Evolutionary conservation across 37 sponge, comb jelly and placozoan genomes (phyloP), one percentile per base, ranked within the genome.

Genomic region (Amphimedon queenslandica): DNA sequence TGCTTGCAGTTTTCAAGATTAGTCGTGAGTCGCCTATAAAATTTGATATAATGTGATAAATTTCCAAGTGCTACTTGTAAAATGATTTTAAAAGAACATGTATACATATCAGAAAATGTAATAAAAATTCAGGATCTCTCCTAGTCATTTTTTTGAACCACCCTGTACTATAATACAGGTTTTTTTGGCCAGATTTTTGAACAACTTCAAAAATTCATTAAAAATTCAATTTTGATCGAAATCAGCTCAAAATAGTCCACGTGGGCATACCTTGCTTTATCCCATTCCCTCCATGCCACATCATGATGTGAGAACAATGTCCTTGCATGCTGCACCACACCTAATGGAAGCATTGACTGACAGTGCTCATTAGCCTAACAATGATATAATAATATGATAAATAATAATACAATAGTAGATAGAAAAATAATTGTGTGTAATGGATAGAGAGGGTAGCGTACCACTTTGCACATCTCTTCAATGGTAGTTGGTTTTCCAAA

Each of bases 261-360:
- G n/a, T 60, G 21, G 18, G 23, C 58, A 42, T 51, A 84, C 86
- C 76, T 90, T 31, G 79, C 74, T 32, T 77, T 90, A 71, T 90
- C 91, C 47, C 87, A 69, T 40, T 90, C 91, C 36, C 91, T 85
- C 91, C 91, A 90, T 4, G 86, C 79, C 24, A 82, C 57, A 64
- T 90, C 91, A 73, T 81, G 81, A 42, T 77, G 77, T 33, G 91
- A 90, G 78, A 80, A 90, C 40, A 90, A 79, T 11, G 77, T 28
- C 58, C 91, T 65, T 37, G 87, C 91, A 30, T 90, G 91, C 23
- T 82, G 82, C 6, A 78, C 68, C 32, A 85, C 69, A 4, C 69
- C 16, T 64, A 64, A 37, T 1, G 82, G 63, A 10, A 78, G 56
- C 2, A 41, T 42, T 30, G 63, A n/a, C 79, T 90, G 82, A 37